Percentiles rank a stretch among this genome's conserved stretches.
These are phyloP conservation scores for Callinectes sapidus DNA, from an alignment of 2,888 invertebrate species.

Conservation along the genomic window DNA sequence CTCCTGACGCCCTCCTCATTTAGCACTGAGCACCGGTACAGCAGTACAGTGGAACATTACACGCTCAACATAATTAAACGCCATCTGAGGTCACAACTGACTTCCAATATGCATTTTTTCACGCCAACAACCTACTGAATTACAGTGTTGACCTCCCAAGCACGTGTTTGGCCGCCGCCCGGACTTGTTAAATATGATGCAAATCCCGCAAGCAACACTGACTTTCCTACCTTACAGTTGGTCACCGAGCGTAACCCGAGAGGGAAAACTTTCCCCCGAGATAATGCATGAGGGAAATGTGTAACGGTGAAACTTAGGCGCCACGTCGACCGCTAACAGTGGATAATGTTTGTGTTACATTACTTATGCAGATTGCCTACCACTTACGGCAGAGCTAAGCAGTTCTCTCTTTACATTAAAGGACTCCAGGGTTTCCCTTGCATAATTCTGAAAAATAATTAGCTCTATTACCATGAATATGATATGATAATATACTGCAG, in stretches of 20 bases:
- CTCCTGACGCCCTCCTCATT: background rate
- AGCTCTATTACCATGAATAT: constrained; percentile 49
- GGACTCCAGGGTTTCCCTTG: constrained; percentile 14
- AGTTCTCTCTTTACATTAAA: constrained; percentile 51
- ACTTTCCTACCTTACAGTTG: background rate
- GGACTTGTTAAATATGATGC: constrained; percentile 21
- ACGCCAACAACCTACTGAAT: constrained; percentile 31
- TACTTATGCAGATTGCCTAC: constrained; percentile 51
- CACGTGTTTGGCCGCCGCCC: constrained; percentile 17
- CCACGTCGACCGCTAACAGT: background rate
- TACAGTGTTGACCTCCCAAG: constrained; percentile 34
- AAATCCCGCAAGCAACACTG: background rate
- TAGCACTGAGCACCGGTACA: background rate
- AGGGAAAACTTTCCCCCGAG: constrained; percentile 6
- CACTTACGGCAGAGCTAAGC: constrained; percentile 32
- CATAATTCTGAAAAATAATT: constrained; percentile 53
- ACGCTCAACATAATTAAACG: constrained; percentile 18
- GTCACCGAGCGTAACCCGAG: background rate
- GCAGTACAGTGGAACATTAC: background rate
- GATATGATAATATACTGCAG: constrained; percentile 31
- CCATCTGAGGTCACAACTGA: constrained; percentile 28
- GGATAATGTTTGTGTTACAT: constrained; percentile 52
- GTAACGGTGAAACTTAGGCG: constrained; percentile 21
- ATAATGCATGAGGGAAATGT: constrained; percentile 17
- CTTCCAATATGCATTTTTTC: background rate